phyloP scores from a whole-genome alignment of 2,797 vertebrate species.

The Micromesistius poutassou region DNA sequence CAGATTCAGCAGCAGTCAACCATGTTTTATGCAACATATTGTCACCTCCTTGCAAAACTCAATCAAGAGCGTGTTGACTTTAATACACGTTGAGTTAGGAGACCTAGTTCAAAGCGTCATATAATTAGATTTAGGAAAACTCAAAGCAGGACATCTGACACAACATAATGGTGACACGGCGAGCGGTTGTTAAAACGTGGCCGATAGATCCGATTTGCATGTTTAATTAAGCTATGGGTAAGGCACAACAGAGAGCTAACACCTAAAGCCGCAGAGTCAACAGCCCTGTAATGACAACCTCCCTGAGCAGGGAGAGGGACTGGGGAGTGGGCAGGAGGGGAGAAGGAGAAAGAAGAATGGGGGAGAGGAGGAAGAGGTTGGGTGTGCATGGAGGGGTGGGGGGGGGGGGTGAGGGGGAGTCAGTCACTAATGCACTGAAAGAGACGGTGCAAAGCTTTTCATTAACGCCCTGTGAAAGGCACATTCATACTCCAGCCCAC shows the following conservation, averaged over 20 bases:
- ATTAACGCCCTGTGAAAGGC: constrained; percentile 92
- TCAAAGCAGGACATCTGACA: constrained; percentile 62
- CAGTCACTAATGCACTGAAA: constrained; percentile 77
- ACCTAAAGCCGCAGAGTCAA: constrained; percentile 85
- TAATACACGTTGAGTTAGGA: constrained; percentile 30
- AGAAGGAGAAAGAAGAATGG: constrained; percentile 56
- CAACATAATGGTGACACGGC: constrained; percentile 58
- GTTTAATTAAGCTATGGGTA: constrained; percentile 81
- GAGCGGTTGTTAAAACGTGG: constrained; percentile 64
- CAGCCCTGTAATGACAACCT: constrained; percentile 80
- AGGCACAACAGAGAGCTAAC: constrained; percentile 73
- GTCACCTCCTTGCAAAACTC: not conserved
- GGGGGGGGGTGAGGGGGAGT: constrained; percentile 66
- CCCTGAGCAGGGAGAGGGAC: constrained; percentile 65
- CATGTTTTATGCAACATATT: not conserved
- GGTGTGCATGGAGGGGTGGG: not conserved
- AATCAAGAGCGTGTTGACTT: constrained; percentile 1
- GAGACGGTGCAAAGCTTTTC: constrained; percentile 86
- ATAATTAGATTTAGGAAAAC: constrained; percentile 56
- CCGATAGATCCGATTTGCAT: constrained; percentile 80
- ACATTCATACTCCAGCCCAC: constrained; percentile 84
- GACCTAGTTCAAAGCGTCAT: constrained; percentile 47
- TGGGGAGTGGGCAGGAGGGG: constrained; percentile 35
- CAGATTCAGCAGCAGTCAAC: not conserved
- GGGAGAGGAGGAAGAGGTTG: constrained; percentile 50